Evolutionary conservation across 1,140 invertebrate genomes (phyloP).

Genomic region (Drosophila insularis): DNA sequence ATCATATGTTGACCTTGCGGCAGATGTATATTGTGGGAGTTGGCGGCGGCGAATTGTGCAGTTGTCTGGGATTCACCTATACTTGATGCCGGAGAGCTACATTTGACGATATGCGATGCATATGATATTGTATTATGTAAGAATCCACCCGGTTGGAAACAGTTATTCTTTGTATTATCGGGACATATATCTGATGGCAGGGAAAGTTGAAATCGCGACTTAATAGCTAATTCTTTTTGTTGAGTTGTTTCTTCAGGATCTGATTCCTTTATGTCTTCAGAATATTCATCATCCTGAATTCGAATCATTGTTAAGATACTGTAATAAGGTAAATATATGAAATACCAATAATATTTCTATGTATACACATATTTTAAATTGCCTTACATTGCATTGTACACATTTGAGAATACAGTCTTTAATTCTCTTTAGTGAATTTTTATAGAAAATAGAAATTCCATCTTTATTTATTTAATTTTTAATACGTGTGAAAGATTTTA

Average conservation of each 20-base stretch:
- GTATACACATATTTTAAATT: too few relatives aligned
- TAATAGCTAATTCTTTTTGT: conserved; percentile 48
- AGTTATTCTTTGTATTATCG: conserved; percentile 53
- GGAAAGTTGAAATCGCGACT: conserved; percentile 53
- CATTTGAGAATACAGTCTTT: neutral
- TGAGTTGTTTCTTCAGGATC: conserved; percentile 38
- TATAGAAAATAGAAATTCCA: too few relatives aligned
- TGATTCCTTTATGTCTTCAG: conserved; percentile 55
- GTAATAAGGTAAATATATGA: conserved; percentile 17
- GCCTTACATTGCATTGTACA: conserved; percentile 2
- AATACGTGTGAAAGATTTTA: too few relatives aligned
- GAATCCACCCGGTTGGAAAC: conserved; percentile 48
- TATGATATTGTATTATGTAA: conserved; percentile 52
- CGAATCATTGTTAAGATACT: conserved; percentile 53
- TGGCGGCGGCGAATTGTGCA: conserved; percentile 43
- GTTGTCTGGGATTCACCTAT: conserved; percentile 49
- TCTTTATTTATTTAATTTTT: too few relatives aligned
- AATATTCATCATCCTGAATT: conserved; percentile 60
- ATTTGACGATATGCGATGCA: conserved; percentile 60
- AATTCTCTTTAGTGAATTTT: too few relatives aligned
- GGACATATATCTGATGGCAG: conserved; percentile 53
- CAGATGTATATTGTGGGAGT: conserved; percentile 49
- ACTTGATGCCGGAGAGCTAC: conserved; percentile 60
- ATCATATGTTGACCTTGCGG: conserved; percentile 54
- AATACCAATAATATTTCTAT: neutral